A percentile compares a stretch with the other conserved stretches of the same genome.
Evolutionary conservation across 1,140 invertebrate genomes (phyloP).

Genomic region (Sinella curviseta): DNA sequence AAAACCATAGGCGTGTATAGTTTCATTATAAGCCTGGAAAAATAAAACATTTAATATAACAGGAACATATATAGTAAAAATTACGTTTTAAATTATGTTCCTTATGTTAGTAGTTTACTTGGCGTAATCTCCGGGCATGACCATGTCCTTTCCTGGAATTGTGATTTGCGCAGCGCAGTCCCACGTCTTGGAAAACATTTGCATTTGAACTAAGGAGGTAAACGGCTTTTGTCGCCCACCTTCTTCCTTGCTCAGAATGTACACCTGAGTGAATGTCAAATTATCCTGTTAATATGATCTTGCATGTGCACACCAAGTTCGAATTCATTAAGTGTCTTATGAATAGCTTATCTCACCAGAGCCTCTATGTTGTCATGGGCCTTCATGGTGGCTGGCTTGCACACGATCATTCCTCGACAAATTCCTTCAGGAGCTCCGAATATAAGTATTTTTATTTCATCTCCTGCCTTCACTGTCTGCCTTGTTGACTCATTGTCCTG

Average conservation of each 20-base stretch:
- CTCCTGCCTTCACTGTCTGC: slow-evolving; percentile 89
- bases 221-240: slow-evolving; percentile 81
- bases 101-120: slow-evolving; percentile 60
- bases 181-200: slow-evolving; percentile 92
- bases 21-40: slow-evolving; percentile 45
- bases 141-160: slow-evolving; percentile 75
- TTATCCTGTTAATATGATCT: not conserved
- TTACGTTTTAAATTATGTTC: slow-evolving; percentile 1
- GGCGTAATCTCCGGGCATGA: slow-evolving; percentile 94
- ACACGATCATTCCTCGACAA: slow-evolving; percentile 86
- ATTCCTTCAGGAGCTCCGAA: slow-evolving; percentile 90
- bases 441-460: slow-evolving; percentile 90
- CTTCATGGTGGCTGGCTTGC: slow-evolving; percentile 79
- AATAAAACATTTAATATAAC: not conserved
- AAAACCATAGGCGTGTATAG: slow-evolving; percentile 87
- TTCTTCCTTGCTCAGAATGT: slow-evolving; percentile 80
- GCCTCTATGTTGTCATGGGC: slow-evolving; percentile 71
- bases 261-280: slow-evolving; percentile 63
- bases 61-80: not conserved
- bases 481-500: too few relatives aligned
- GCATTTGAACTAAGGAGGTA: slow-evolving; percentile 71
- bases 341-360: slow-evolving; percentile 57
- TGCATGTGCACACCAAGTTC: not conserved
- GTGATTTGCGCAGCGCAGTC: slow-evolving; percentile 74
- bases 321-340: too few relatives aligned